These are phyloP conservation scores for Diploscapter pachys DNA, from an alignment of 1,140 invertebrate genomes.

Conservation along the genomic window DNA sequence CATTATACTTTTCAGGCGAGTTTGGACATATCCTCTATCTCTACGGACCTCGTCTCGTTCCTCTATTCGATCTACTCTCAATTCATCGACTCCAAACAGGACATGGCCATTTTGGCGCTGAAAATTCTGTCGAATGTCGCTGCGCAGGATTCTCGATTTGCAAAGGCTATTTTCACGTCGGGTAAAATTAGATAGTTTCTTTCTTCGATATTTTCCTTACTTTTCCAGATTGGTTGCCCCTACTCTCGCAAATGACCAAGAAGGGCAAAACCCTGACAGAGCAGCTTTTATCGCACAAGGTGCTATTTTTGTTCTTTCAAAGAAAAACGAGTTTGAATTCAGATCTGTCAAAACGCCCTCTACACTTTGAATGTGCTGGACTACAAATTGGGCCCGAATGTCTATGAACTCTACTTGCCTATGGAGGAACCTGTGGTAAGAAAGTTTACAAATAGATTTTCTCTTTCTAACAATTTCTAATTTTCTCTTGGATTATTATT, in stretches of 20 bases:
- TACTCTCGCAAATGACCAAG: conserved; percentile 16
- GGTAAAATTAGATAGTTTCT: conserved; percentile 19
- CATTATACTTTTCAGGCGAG: conserved; percentile 19
- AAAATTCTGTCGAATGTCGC: conserved; percentile 39
- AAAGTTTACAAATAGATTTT: not conserved
- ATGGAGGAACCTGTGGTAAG: conserved; percentile 7
- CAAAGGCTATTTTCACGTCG: conserved; percentile 26
- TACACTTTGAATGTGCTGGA: conserved; percentile 21
- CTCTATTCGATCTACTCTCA: conserved; percentile 22
- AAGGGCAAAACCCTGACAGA: conserved; percentile 28
- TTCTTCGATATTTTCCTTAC: not conserved
- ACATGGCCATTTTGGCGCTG: conserved; percentile 24
- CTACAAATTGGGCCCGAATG: conserved; percentile 25
- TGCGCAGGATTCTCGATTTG: conserved; percentile 19
- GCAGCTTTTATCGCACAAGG: conserved; percentile 29
- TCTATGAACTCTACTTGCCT: conserved; percentile 34
- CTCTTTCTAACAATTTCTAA: not conserved
- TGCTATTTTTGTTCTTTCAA: conserved; percentile 17
- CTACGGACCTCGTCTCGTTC: conserved; percentile 22
- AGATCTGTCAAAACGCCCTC: conserved; percentile 35
- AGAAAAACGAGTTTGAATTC: conserved; percentile 14
- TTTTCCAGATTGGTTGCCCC: conserved; percentile 34
- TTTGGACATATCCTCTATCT: conserved; percentile 12
- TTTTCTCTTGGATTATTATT: not conserved
- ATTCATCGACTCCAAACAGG: conserved; percentile 21